Evolutionary conservation across 2,888 invertebrate species (phyloP).

Genomic region (Ophonus ardosiacus): DNA sequence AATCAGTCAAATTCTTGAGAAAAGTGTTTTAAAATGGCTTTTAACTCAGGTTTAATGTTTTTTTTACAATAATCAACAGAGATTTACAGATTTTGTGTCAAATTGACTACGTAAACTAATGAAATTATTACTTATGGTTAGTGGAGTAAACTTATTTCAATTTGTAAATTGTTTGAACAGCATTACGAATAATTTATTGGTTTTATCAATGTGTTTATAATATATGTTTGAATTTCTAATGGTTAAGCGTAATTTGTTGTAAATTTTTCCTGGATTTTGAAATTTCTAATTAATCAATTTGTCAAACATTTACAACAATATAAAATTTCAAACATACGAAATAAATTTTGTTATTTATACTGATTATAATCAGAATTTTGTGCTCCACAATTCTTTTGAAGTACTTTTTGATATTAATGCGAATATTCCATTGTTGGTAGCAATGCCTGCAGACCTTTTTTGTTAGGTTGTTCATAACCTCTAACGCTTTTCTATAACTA

Average conservation of each 20-base stretch:
- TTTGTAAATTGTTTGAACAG: constrained; percentile 36
- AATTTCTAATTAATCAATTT: too few relatives aligned
- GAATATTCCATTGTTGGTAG: too few relatives aligned
- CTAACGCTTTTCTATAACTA: too few relatives aligned
- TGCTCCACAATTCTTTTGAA: too few relatives aligned
- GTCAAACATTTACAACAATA: too few relatives aligned
- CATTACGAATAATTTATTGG: constrained; percentile 18
- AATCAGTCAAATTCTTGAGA: constrained; percentile 46
- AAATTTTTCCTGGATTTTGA: too few relatives aligned
- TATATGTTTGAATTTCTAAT: background rate
- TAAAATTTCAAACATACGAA: too few relatives aligned
- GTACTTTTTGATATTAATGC: too few relatives aligned
- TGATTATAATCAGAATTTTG: too few relatives aligned
- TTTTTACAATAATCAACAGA: constrained; percentile 39
- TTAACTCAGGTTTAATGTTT: constrained; percentile 42
- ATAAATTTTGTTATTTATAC: too few relatives aligned
- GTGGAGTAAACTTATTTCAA: constrained; percentile 27
- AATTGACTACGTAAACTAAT: constrained; percentile 28
- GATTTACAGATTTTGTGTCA: constrained; percentile 36
- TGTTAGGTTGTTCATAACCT: too few relatives aligned
- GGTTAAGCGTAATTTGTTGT: background rate
- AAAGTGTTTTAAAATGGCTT: constrained; percentile 44
- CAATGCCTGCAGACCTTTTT: too few relatives aligned
- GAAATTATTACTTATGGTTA: constrained; percentile 33
- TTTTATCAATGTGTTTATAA: constrained; percentile 36